Evolutionary conservation across 2,113 vertebrate genomes (phyloP), one percentile per base, ranked within the genome.

Genomic region (Varanus komodoensis): DNA sequence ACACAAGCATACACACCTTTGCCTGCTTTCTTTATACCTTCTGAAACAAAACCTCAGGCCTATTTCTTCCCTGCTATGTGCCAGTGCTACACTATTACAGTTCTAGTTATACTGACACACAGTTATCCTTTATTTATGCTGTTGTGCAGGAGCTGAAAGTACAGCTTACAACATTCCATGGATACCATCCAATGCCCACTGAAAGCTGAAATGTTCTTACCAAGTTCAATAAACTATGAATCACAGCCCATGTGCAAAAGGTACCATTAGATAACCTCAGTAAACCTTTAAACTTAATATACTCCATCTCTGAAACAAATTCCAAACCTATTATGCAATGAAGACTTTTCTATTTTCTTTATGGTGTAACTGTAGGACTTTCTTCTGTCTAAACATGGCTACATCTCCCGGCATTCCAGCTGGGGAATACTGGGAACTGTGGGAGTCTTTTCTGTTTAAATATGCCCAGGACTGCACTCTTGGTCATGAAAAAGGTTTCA

Each of bases 201-300:
- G 32, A 85, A 71, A 86, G 50, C 34, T 29, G 74, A 91, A 91
- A 91, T 19, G 12, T 78, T 69, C 61, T 73, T 86, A 69, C 69
- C 73, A 54, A 68, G 27, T 68, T 87, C 73, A 84, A 44, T 84
- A 87, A 91, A 57, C 38, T 11, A 4, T 64, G 54, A 67, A 89
- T 86, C 32, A 74, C 23, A 64, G 80, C 32, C 9, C 25, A 68
- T 80, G 87, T 91, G 92, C 89, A 75, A 93, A 88, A 86, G 52
- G 85, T 78, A 74, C 78, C 87, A 92, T 93, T 92, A 87, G 77
- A 84, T 93, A 90, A 88, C 87, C 85, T 91, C 89, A 61, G 83
- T 87, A 92, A 92, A 90, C 89, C 91, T 94, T 87, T 94, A 92
- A 92, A 94, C 81, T 84, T 89, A 89, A 93, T 77, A 89, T 69